Percentiles rank a stretch among this genome's conserved stretches.
These are phyloP conservation scores for Megaceryle maxima DNA, from an alignment of 2,113 vertebrate genomes.

Conservation along the genomic window DNA sequence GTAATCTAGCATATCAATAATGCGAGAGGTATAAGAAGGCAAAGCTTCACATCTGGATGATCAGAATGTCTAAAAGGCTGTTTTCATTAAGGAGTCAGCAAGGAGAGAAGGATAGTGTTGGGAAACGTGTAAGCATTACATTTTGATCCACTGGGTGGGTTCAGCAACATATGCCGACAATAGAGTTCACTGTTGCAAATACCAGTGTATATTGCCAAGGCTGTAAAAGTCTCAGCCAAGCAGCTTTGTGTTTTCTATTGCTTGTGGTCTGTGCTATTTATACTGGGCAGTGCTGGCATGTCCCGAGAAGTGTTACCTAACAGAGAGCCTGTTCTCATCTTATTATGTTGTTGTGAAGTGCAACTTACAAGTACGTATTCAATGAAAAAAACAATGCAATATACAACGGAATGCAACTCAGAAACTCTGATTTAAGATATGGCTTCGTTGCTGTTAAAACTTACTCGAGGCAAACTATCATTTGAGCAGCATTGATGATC, in stretches of 20 bases:
- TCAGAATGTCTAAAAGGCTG: not conserved
- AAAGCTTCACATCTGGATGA: not conserved
- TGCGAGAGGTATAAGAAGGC: not conserved
- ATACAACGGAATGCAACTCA: not conserved
- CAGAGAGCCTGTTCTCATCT: not conserved
- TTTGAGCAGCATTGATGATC: not conserved
- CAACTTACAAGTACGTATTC: not conserved
- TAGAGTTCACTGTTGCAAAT: not conserved
- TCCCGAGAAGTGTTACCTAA: conserved; percentile 11
- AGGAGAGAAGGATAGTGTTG: not conserved
- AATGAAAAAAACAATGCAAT: not conserved
- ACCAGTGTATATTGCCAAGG: not conserved
- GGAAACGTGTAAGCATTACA: not conserved
- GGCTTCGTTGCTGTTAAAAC: not conserved
- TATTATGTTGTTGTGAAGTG: not conserved
- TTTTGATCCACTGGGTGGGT: not conserved
- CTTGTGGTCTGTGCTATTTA: conserved; percentile 24
- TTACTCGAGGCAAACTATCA: not conserved
- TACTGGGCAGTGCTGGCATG: conserved; percentile 5
- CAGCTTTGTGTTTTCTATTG: conserved; percentile 39
- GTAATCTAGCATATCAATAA: not conserved
- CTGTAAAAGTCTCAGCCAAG: conserved; percentile 34
- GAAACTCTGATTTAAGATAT: not conserved
- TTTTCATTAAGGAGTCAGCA: not conserved
- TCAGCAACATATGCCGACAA: not conserved